phyloP scores from a whole-genome alignment of 2,888 invertebrate genomes.

The Thalpophila matura region DNA sequence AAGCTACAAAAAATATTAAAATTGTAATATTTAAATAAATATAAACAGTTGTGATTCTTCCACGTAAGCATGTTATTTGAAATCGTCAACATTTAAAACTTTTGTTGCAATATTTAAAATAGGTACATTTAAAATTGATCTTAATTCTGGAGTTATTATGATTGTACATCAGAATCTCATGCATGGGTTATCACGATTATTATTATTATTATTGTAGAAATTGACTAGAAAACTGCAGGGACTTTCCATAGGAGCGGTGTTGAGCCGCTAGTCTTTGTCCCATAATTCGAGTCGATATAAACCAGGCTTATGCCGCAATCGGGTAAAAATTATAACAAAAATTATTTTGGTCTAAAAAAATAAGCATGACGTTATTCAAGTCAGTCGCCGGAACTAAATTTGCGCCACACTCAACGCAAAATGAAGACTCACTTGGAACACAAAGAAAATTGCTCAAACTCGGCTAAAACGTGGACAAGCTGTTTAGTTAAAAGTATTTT shows the following conservation, averaged over 20 bases:
- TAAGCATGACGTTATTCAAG: no score
- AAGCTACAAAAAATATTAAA: constrained; percentile 27
- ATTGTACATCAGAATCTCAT: constrained; percentile 36
- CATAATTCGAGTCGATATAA: constrained; percentile 3
- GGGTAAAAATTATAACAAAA: no score
- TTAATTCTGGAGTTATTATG: not conserved
- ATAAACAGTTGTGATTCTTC: constrained; percentile 24
- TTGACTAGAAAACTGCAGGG: constrained; percentile 68
- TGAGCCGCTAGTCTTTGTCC: constrained; percentile 16
- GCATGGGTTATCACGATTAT: constrained; percentile 27
- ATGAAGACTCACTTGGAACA: no score
- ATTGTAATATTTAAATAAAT: constrained; percentile 7
- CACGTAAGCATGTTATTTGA: constrained; percentile 10
- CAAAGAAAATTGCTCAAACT: no score
- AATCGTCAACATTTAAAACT: constrained; percentile 6
- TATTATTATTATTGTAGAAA: constrained; percentile 58
- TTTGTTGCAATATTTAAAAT: constrained; percentile 9
- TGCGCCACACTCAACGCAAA: no score
- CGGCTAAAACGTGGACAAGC: no score
- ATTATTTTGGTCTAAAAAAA: no score
- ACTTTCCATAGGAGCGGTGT: constrained; percentile 25
- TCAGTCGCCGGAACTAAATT: no score
- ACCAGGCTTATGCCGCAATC: no score
- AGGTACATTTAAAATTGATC: not conserved
- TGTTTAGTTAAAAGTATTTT: no score